These are phyloP conservation scores for Clusia tigrina DNA, from an alignment of 2,888 invertebrate genomes.

Conservation along the genomic window DNA sequence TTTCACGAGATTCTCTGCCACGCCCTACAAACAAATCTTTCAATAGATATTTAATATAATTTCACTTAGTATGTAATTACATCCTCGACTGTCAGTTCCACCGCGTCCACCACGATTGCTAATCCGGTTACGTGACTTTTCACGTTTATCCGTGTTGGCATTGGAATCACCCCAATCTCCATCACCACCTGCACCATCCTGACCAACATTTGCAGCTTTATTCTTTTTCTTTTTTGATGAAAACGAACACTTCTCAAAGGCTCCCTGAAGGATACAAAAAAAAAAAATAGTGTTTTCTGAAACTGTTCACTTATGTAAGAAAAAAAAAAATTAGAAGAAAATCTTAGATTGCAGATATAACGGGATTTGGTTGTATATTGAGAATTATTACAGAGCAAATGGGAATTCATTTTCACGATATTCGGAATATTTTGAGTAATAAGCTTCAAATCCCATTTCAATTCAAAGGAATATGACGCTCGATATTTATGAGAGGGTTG, in stretches of 20 bases:
- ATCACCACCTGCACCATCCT: conserved; percentile 65
- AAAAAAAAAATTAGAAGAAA: no score
- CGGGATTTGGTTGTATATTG: no score
- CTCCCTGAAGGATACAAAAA: conserved; percentile 71
- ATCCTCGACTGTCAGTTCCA: conserved; percentile 68
- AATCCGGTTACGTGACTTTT: conserved; percentile 63
- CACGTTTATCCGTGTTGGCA: conserved; percentile 60
- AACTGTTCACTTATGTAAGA: no score
- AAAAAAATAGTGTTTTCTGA: no score
- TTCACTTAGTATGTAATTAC: conserved; percentile 47
- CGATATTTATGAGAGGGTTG: no score
- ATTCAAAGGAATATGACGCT: no score
- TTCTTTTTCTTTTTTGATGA: conserved; percentile 88
- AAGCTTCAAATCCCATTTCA: no score
- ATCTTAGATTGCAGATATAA: no score
- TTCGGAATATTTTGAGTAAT: no score
- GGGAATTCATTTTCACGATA: no score
- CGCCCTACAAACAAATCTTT: conserved; percentile 62
- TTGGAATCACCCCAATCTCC: conserved; percentile 62
- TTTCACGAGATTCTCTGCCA: conserved; percentile 72
- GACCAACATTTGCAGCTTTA: conserved; percentile 70
- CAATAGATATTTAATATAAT: not conserved
- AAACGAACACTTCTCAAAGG: conserved; percentile 90
- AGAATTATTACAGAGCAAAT: no score
- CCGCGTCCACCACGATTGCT: conserved; percentile 64